These are phyloP conservation scores for Melanostoma scalare DNA, from an alignment of 2,888 invertebrate species.

Conservation along the genomic window DNA sequence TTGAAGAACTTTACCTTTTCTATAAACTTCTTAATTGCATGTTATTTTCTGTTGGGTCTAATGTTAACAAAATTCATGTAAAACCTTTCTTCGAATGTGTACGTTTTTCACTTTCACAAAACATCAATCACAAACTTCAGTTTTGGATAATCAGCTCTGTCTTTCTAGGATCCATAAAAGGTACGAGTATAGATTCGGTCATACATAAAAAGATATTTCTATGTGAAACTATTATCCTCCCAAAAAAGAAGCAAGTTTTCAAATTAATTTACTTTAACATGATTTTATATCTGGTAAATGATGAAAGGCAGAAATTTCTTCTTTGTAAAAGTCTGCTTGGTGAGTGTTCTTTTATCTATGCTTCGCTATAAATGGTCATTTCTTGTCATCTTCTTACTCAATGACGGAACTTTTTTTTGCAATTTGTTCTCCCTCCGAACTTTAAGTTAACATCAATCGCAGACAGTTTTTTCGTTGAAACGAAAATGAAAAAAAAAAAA, in stretches of 20 bases:
- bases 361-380: constrained; percentile 30
- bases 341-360: constrained; percentile 31
- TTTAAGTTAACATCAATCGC: constrained; percentile 54
- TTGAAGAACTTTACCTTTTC: too few species aligned
- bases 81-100: too few species aligned
- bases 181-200: constrained; percentile 2
- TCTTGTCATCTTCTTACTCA: constrained; percentile 9
- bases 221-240: constrained; percentile 10
- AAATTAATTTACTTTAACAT: constrained; percentile 31
- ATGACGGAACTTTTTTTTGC: constrained; percentile 28
- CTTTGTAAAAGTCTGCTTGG: constrained; percentile 17
- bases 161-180: neutral
- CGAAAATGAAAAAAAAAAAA: constrained; percentile 9
- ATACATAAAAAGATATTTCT: constrained; percentile 1
- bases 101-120: too few species aligned
- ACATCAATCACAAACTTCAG: too few species aligned
- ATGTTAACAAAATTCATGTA: too few species aligned
- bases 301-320: constrained; percentile 1
- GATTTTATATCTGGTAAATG: constrained; percentile 26
- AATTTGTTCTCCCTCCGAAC: constrained; percentile 3
- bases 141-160: too few species aligned
- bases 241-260: constrained; percentile 32
- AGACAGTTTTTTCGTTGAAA: constrained; percentile 39
- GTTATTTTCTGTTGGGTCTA: too few species aligned
- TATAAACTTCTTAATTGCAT: too few species aligned